Evolutionary conservation across 1,140 invertebrate species (phyloP).

Genomic region (Tetramorium alpestre): DNA sequence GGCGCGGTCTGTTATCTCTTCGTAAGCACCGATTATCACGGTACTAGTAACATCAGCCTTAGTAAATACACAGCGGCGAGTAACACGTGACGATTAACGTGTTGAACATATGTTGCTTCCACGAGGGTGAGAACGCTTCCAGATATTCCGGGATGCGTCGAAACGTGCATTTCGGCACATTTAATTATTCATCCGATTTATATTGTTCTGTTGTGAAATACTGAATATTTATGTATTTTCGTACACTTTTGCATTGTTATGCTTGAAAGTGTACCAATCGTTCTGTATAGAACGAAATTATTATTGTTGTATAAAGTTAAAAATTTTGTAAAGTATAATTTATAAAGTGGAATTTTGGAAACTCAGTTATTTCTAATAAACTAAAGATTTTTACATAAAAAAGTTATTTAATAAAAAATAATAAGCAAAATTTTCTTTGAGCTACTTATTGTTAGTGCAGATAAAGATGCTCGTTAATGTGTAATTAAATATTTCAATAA

Average conservation of each 20-base stretch:
- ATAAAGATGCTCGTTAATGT: background rate
- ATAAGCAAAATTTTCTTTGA: background rate
- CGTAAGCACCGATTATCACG: slow-evolving; percentile 40
- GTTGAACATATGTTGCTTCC: slow-evolving; percentile 17
- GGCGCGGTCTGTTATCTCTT: slow-evolving; percentile 36
- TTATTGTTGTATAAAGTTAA: background rate
- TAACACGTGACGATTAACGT: slow-evolving; percentile 12
- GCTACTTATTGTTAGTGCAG: background rate
- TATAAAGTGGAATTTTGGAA: background rate
- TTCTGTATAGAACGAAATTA: slow-evolving; percentile 1
- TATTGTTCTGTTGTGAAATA: background rate
- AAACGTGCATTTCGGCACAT: background rate
- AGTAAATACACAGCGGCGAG: slow-evolving; percentile 28
- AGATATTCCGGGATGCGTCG: background rate
- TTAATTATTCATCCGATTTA: background rate
- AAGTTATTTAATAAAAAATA: background rate
- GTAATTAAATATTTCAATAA: background rate
- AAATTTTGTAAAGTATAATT: background rate
- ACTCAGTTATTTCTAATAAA: background rate
- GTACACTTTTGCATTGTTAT: background rate
- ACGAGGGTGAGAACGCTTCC: background rate
- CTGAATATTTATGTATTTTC: background rate
- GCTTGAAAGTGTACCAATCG: background rate
- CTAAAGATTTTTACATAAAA: background rate
- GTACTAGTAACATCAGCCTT: slow-evolving; percentile 25